Percentiles rank a stretch among this genome's conserved stretches.
Evolutionary conservation across 2,888 invertebrate genomes (phyloP).

Genomic region (Cabera pusaria): DNA sequence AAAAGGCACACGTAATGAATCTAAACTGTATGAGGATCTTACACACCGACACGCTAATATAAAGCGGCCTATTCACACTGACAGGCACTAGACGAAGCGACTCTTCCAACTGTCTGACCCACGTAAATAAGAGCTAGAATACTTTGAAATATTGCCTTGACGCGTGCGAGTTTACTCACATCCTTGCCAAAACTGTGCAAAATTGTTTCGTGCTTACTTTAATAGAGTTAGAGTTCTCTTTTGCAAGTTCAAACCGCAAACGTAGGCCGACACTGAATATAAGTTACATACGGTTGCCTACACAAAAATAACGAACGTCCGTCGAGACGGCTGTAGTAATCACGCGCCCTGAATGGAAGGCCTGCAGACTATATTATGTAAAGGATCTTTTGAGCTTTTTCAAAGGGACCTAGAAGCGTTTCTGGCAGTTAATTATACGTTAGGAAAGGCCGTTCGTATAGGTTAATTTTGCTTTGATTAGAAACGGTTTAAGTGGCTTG

Average conservation of each 20-base stretch:
- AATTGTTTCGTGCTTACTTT: constrained; percentile 22
- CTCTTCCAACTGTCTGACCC: constrained; percentile 37
- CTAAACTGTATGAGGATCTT: constrained; percentile 28
- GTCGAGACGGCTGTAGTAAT: constrained; percentile 64
- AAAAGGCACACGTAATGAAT: constrained; percentile 14
- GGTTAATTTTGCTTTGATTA: constrained; percentile 44
- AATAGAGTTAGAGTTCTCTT: constrained; percentile 36
- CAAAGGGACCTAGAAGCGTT: constrained; percentile 65
- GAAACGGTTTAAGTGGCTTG: constrained; percentile 42
- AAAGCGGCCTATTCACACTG: constrained; percentile 32
- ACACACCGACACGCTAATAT: constrained; percentile 34
- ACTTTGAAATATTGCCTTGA: constrained; percentile 49
- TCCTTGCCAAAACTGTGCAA: constrained; percentile 25
- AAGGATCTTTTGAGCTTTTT: constrained; percentile 70
- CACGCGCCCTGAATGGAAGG: constrained; percentile 66
- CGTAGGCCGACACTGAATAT: constrained; percentile 46
- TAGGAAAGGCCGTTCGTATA: constrained; percentile 47
- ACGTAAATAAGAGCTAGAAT: constrained; percentile 47
- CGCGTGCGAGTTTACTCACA: constrained; percentile 39
- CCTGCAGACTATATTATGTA: constrained; percentile 69
- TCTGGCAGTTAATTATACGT: constrained; percentile 68
- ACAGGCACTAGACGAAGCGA: constrained; percentile 21
- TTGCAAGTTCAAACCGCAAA: constrained; percentile 36
- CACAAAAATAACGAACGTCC: constrained; percentile 81
- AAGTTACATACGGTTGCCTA: constrained; percentile 77